Conservation (phyloP, 1,140 invertebrate species). For the Meloidogyne exigua region DNA sequence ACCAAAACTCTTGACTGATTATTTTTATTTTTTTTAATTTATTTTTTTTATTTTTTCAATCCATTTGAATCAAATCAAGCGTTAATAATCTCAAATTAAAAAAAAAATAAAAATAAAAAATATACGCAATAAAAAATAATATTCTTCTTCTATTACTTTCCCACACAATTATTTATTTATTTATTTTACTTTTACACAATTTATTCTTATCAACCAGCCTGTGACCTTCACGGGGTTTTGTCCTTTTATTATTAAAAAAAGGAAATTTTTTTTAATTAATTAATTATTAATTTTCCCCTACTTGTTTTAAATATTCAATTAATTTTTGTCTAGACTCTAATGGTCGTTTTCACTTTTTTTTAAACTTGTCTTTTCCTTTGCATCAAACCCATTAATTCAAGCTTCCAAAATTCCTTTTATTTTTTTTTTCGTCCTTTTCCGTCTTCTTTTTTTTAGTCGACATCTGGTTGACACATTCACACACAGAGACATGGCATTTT, state of each 20-base stretch:
- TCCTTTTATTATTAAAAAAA: neutral
- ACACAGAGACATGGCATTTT: neutral
- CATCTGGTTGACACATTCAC: neutral
- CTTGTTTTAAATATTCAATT: neutral
- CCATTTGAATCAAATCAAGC: constrained; percentile 4
- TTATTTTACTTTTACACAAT: neutral
- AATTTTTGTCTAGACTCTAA: neutral
- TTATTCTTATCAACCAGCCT: constrained; percentile 4
- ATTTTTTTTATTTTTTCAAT: neutral
- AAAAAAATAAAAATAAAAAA: neutral
- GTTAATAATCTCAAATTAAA: constrained; percentile 7
- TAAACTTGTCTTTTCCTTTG: neutral
- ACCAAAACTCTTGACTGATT: constrained; percentile 1
- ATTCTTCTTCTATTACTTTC: neutral
- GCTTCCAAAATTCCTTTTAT: neutral
- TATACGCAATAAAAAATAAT: neutral
- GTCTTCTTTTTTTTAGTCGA: neutral
- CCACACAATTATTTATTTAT: neutral
- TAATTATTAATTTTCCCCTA: neutral
- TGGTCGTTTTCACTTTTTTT: neutral
- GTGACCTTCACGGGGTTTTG: neutral
- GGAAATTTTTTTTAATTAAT: neutral
- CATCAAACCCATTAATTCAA: neutral
- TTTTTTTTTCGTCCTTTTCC: neutral
- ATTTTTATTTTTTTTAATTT: neutral